Percentiles rank a stretch among this genome's conserved stretches.
Evolutionary conservation across 2,797 vertebrate genomes (phyloP).

Genomic region (Fistularia tabacaria): DNA sequence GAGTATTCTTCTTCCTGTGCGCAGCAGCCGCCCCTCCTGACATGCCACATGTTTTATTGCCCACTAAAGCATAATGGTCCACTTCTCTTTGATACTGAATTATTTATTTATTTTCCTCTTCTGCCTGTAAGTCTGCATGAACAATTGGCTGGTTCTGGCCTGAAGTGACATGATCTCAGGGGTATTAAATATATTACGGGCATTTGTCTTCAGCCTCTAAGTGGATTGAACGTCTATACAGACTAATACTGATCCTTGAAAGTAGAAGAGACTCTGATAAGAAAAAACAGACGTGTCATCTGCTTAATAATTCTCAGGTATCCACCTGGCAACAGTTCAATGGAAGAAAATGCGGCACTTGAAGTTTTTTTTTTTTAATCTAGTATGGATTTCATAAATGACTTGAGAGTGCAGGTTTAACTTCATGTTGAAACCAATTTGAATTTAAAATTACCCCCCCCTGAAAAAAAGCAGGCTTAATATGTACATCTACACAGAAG

Average conservation of each 20-base stretch:
- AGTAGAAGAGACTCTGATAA: conserved; percentile 43
- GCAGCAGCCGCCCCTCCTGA: conserved; percentile 53
- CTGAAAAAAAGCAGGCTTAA: too few relatives aligned
- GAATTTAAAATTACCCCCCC: too few relatives aligned
- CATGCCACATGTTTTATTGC: conserved; percentile 69
- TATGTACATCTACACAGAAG: too few relatives aligned
- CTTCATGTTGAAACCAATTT: too few relatives aligned
- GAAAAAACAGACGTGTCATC: conserved; percentile 52
- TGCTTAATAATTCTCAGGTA: conserved; percentile 3
- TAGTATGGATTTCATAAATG: too few relatives aligned
- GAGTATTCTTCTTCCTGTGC: conserved; percentile 52
- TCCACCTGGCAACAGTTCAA: too few relatives aligned
- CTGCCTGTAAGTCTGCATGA: conserved; percentile 60
- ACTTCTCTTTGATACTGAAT: conserved; percentile 69
- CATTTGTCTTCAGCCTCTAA: conserved; percentile 70
- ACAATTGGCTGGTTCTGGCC: conserved; percentile 55
- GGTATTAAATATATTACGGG: conserved; percentile 73
- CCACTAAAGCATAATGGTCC: conserved; percentile 72
- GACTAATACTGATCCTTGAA: conserved; percentile 61
- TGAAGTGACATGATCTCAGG: conserved; percentile 58
- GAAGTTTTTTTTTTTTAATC: too few relatives aligned
- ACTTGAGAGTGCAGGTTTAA: too few relatives aligned
- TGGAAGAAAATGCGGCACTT: too few relatives aligned
- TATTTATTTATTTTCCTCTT: conserved; percentile 73
- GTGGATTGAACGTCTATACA: conserved; percentile 57